Base-by-base conservation (phyloP, 53 echinoderm and acorn worm species). In the Echinarachnius parma region DNA sequence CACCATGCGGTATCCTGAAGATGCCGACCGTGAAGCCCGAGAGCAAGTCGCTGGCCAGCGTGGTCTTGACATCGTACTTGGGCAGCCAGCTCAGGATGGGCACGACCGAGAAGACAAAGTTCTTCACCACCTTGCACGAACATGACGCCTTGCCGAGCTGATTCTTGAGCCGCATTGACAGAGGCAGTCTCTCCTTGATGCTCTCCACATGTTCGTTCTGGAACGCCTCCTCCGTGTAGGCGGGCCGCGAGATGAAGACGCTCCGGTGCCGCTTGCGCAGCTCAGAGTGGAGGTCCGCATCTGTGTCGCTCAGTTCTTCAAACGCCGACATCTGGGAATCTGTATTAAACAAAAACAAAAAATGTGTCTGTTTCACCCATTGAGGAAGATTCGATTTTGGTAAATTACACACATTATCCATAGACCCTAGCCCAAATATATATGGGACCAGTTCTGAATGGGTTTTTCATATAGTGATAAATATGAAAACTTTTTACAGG, bases 11-110 rank as follows among this genome's bases (percentile, higher is more conserved):
- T 58, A 93, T 86, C 36, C 88, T 85, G 42, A 93, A 53, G 46
- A 83, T 75, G 7, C 88, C 89, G 9, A 93, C 93, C 2, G 93
- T 93, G 1, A 89, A 58, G 0, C 93, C 93, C 0, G 82, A 74
- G 15, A 93, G 58, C 15, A 89, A n/a, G 44, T 93, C 93, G 14
- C 77, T 62, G 2, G 80, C 46, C 19, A 86, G 46, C 45, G 59
- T 34, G 4, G 23, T 23, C 35, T 69, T 85, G 3, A 93, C 42
- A 20, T 89, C 75, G 45, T 93, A 93, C 49, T 63, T 32, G 36
- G 93, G 93, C 47, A 93, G 53, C 93, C 93, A 93, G 36, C 82
- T 75, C 20, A 86, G 11, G 53, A 93, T 83, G 24, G 93, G 93
- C 9, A 93, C 55, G 29, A 70, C 60, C 14, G 60, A 48, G 3